Evolutionary conservation across 1,140 invertebrate species (phyloP).

Genomic region (Leguminivora glycinivorella): DNA sequence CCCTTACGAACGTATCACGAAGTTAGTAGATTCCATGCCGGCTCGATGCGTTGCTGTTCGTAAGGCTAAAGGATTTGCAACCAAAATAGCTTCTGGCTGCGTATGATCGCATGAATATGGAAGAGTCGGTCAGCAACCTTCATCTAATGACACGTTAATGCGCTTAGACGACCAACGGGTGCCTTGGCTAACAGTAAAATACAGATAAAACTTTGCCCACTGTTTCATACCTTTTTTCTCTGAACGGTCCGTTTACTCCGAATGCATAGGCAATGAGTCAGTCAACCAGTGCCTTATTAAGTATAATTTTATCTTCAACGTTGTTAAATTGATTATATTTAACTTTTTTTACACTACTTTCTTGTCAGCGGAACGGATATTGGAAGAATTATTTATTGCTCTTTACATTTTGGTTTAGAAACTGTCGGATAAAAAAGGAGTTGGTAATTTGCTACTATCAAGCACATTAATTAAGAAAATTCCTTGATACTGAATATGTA

Average conservation of each 20-base stretch:
- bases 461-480: too few relatives aligned
- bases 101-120: conserved; percentile 34
- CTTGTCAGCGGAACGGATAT: not conserved
- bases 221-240: conserved; percentile 66
- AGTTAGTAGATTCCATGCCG: too few relatives aligned
- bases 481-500: too few relatives aligned
- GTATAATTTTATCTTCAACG: not conserved
- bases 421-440: too few relatives aligned
- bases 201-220: conserved; percentile 68
- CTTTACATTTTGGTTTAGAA: not conserved
- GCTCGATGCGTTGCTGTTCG: too few relatives aligned
- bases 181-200: conserved; percentile 69
- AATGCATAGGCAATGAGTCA: conserved; percentile 78
- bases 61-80: too few relatives aligned
- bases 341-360: not conserved
- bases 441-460: too few relatives aligned
- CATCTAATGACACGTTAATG: conserved; percentile 73
- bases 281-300: conserved; percentile 47
- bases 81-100: conserved; percentile 13
- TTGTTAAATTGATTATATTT: not conserved
- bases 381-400: not conserved
- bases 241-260: conserved; percentile 63
- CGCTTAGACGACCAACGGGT: conserved; percentile 58
- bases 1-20: too few relatives aligned
- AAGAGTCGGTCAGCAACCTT: conserved; percentile 71